Percentiles rank a stretch among this genome's conserved stretches.
These are phyloP conservation scores for Colaptes auratus DNA, from an alignment of 2,113 vertebrate species.

Conservation along the genomic window DNA sequence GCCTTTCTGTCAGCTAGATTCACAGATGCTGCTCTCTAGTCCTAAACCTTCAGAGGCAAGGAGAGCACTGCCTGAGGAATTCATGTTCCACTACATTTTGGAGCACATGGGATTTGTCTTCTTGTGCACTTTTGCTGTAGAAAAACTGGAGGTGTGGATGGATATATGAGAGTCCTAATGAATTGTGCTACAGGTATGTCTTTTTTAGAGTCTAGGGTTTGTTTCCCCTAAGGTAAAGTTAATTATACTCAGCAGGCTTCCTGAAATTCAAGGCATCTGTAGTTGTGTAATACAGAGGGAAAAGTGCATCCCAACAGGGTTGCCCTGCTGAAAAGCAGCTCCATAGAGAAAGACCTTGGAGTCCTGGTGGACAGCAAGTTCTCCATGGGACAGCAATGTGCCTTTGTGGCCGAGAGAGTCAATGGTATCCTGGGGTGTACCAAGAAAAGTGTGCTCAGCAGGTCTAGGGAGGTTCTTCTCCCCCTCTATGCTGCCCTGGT, in stretches of 20 bases:
- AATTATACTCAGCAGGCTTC: not conserved
- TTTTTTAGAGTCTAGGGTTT: not conserved
- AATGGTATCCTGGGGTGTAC: no score
- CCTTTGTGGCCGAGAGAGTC: no score
- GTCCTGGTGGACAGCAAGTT: no score
- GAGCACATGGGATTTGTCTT: accelerated
- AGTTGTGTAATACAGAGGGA: not conserved
- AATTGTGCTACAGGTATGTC: not conserved
- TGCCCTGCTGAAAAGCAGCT: no score
- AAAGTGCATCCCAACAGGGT: not conserved
- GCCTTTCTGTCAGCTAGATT: not conserved
- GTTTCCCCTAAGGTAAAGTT: not conserved
- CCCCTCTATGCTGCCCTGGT: no score
- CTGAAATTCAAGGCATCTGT: not conserved
- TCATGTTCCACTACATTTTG: not conserved
- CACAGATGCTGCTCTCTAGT: not conserved
- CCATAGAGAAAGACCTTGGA: no score
- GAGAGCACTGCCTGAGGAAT: not conserved
- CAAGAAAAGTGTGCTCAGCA: no score
- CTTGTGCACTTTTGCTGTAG: not conserved
- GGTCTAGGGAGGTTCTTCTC: no score
- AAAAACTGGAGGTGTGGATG: not conserved
- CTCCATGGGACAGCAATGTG: no score
- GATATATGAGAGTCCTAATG: not conserved
- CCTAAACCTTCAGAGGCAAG: not conserved